Evolutionary conservation across 2,888 invertebrate genomes (phyloP).

Genomic region (Prosopocoilus inquinatus): DNA sequence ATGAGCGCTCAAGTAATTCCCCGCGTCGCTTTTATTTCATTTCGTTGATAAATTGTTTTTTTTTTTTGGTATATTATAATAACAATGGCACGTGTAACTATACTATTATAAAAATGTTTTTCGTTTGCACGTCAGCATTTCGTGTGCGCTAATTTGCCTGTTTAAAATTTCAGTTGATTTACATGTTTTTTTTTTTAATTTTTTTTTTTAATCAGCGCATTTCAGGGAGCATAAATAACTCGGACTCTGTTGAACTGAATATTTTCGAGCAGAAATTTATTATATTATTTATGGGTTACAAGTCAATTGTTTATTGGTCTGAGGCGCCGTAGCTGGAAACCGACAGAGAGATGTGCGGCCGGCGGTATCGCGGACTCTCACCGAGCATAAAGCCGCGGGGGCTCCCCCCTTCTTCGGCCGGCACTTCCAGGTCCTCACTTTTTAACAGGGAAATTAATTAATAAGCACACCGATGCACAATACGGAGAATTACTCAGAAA

Average conservation of each 20-base stretch:
- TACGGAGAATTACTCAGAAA: slow-evolving; percentile 34
- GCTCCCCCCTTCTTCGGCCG: slow-evolving; percentile 23
- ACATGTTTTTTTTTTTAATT: no score
- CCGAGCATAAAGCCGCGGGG: slow-evolving; percentile 22
- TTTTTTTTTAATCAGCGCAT: no score
- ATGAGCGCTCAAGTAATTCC: no score
- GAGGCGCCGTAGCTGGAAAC: slow-evolving; percentile 37
- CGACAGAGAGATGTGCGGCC: slow-evolving; percentile 39
- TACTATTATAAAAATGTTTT: no score
- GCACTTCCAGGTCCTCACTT: slow-evolving; percentile 35
- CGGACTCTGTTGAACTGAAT: slow-evolving; percentile 1
- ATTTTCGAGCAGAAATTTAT: slow-evolving; percentile 16
- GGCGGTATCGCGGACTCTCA: slow-evolving; percentile 35
- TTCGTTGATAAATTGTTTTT: no score
- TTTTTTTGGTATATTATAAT: no score
- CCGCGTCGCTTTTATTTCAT: no score
- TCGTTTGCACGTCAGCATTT: no score
- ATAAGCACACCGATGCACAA: slow-evolving; percentile 35
- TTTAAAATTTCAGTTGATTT: no score
- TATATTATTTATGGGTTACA: slow-evolving; percentile 39
- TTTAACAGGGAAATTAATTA: slow-evolving; percentile 32
- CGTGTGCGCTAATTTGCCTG: no score
- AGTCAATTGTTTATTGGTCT: slow-evolving; percentile 45
- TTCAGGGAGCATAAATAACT: no score
- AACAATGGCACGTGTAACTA: no score